A percentile compares a stretch with the other conserved stretches of the same genome.
These are phyloP conservation scores for Clamator glandarius DNA, from an alignment of 2,797 vertebrate species.

Conservation along the genomic window DNA sequence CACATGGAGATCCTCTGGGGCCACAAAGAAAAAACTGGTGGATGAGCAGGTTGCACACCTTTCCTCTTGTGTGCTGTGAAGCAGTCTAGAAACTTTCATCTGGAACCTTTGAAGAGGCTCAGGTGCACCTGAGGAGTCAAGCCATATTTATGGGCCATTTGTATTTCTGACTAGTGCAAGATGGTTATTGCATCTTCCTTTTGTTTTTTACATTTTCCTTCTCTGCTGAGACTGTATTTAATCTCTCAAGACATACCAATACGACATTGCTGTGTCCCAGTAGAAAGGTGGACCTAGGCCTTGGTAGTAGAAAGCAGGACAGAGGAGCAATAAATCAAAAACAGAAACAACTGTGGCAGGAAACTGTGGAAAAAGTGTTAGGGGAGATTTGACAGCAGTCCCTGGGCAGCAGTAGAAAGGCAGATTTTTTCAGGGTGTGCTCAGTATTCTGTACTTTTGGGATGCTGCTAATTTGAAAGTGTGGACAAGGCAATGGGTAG, in stretches of 20 bases:
- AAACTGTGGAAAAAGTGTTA: not conserved
- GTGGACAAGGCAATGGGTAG: not conserved
- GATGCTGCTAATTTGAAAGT: not conserved
- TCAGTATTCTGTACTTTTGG: not conserved
- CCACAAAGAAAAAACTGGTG: not conserved
- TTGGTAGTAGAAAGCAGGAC: not conserved
- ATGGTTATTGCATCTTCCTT: not conserved
- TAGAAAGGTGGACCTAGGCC: not conserved
- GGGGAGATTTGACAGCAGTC: not conserved
- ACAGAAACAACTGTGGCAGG: not conserved
- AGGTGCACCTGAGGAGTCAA: not conserved
- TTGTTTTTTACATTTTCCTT: not conserved
- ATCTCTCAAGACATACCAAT: not conserved
- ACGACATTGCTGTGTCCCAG: not conserved
- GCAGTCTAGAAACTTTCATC: not conserved
- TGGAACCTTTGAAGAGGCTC: not conserved
- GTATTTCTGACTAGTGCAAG: not conserved
- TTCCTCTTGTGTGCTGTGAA: not conserved
- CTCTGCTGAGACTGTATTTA: not conserved
- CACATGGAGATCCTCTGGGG: not conserved
- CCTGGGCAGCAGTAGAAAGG: not conserved
- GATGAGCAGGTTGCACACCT: not conserved
- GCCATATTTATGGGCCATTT: fast-evolving
- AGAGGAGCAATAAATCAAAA: not conserved
- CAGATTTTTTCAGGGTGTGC: not conserved